Base-by-base conservation (phyloP, 2,888 invertebrate species). In the Drosophila mimetica region DNA sequence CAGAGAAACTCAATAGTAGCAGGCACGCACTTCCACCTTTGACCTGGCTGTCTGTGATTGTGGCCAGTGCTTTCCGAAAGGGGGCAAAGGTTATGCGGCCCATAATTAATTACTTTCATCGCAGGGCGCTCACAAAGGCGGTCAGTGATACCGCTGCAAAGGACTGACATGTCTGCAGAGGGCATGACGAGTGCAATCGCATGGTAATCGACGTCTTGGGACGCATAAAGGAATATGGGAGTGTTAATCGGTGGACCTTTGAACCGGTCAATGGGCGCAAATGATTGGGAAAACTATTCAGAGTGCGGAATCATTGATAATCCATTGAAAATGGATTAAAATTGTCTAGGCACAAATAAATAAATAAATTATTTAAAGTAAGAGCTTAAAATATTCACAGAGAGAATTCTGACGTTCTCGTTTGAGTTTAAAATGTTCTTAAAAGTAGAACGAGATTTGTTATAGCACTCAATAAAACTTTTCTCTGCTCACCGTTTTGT, bases 71-170 rank as follows among this genome's bases (percentile, higher is more conserved):
- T 30, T 44, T 44, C n/a, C n/a, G 44, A 18, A 14, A 32, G 44
- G 30, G 37, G 64, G 32, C 53, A 18, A 37, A 32, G 64, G 52
- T 47, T 46, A 65, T 46, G 2, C 30, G 20, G 63, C 7, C 52
- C 63, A 64, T 52, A 65, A 65, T 65, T 65, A 65, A 65, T 65
- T 65, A 64, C 64, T 46, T 25, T 53, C 46, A 61, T 20, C 36
- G 7, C 36, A 16, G 58, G 37, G 7, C 37, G 6, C 25, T 44
- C 37, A 52, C 52, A 64, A 63, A 64, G 64, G 46, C 52, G 11
- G 14, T n/a, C 34, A 32, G 13, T 46, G 52, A 39, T 50, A 50
- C 16, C 16, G 36, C 16, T 57, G 42, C 20, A 36, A 16, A 1
- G 20, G 25, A 28, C 28, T 16, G 34, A 36, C 6, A 1, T 25